phyloP scores from a whole-genome alignment of 92 coral and sea anemone genomes.

The Zoanthus sansibaricus region DNA sequence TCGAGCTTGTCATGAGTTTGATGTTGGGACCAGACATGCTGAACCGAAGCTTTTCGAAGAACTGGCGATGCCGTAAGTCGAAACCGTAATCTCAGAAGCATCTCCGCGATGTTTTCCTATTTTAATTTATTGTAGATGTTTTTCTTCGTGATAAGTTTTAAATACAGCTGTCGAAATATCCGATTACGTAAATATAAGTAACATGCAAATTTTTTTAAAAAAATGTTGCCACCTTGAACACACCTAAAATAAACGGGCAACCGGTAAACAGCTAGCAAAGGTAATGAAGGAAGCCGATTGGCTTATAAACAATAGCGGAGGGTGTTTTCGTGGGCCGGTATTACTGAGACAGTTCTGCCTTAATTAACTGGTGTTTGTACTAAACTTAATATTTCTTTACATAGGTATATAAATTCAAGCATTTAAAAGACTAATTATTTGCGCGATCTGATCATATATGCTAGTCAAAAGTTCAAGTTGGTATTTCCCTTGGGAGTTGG shows the following conservation, averaged over 20 bases:
- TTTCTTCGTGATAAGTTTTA: not conserved
- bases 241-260: not conserved
- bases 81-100: not conserved
- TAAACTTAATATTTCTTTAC: too few species aligned
- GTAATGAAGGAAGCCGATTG: not conserved
- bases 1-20: not conserved
- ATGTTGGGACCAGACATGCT: not conserved
- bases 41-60: conserved; percentile 65
- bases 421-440: not conserved
- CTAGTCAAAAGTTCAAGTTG: not conserved
- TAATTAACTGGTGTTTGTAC: too few species aligned
- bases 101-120: not conserved
- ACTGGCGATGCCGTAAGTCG: conserved; percentile 94
- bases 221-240: not conserved
- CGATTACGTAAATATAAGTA: not conserved
- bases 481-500: not conserved
- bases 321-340: conserved; percentile 18
- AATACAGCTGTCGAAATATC: not conserved
- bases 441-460: not conserved
- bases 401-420: too few species aligned
- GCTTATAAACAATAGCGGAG: conserved; percentile 21
- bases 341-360: not conserved
- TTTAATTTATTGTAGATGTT: not conserved
- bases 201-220: not conserved
- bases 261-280: too few species aligned